Evolutionary conservation across 2,113 vertebrate genomes (phyloP).

Genomic region (Lepisosteus osseus): DNA sequence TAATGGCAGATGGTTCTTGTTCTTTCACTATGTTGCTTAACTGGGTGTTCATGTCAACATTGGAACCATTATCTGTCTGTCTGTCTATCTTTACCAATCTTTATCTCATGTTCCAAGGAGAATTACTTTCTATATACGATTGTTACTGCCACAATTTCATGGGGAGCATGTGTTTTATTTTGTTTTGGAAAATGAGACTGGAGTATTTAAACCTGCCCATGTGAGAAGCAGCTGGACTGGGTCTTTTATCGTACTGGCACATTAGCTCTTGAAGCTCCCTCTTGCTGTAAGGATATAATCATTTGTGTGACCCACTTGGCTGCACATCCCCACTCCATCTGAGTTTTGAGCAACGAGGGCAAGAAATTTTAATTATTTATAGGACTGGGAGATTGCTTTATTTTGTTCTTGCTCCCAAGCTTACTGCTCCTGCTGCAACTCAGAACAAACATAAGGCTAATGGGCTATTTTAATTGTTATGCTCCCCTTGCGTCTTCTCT

Average conservation of each 20-base stretch:
- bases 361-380: slow-evolving; percentile 68
- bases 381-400: slow-evolving; percentile 43
- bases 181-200: not conserved
- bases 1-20: too few relatives aligned
- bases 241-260: slow-evolving; percentile 17
- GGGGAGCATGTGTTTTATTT: too few relatives aligned
- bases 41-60: too few relatives aligned
- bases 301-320: slow-evolving; percentile 64
- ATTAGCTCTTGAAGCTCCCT: slow-evolving; percentile 50
- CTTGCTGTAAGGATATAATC: slow-evolving; percentile 43
- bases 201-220: not conserved
- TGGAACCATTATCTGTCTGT: too few relatives aligned
- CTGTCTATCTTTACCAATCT: too few relatives aligned
- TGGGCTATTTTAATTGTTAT: slow-evolving; percentile 50
- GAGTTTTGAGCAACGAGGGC: slow-evolving; percentile 59
- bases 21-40: too few relatives aligned
- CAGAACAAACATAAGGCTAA: slow-evolving; percentile 47
- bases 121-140: too few relatives aligned
- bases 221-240: not conserved
- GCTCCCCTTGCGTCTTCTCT: slow-evolving; percentile 55
- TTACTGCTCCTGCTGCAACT: slow-evolving; percentile 51
- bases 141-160: too few relatives aligned
- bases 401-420: slow-evolving; percentile 43
- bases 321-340: slow-evolving; percentile 41
- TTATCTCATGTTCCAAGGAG: too few relatives aligned